These are phyloP conservation scores for Manis javanica DNA, from an alignment of 2,797 vertebrate species.

Conservation along the genomic window DNA sequence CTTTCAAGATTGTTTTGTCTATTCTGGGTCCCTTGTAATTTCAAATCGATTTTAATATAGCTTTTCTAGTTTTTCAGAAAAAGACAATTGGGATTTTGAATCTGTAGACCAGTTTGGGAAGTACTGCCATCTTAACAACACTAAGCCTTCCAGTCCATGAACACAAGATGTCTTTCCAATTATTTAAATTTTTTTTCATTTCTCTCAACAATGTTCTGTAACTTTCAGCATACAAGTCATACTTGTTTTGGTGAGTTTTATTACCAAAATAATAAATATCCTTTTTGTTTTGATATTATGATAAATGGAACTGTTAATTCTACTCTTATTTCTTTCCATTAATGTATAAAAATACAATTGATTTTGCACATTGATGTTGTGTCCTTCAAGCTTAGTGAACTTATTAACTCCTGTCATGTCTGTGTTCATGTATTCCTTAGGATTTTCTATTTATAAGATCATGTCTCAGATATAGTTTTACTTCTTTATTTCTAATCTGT, in stretches of 20 bases:
- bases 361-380: background rate
- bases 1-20: background rate
- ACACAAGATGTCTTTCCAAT: background rate
- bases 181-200: background rate
- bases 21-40: background rate
- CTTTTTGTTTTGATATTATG: background rate
- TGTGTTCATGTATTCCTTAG: background rate
- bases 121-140: background rate
- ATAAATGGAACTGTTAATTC: background rate
- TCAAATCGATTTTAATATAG: background rate
- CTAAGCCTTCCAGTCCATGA: background rate
- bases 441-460: background rate
- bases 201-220: background rate
- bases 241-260: background rate
- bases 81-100: background rate
- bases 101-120: background rate
- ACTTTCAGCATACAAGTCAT: background rate
- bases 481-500: background rate
- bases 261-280: background rate
- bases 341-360: background rate
- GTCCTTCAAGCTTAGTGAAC: background rate
- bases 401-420: background rate
- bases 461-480: background rate
- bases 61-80: background rate
- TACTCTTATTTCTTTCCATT: background rate